Evolutionary conservation across 2,797 vertebrate genomes (phyloP).

Genomic region (Botia almorhae): DNA sequence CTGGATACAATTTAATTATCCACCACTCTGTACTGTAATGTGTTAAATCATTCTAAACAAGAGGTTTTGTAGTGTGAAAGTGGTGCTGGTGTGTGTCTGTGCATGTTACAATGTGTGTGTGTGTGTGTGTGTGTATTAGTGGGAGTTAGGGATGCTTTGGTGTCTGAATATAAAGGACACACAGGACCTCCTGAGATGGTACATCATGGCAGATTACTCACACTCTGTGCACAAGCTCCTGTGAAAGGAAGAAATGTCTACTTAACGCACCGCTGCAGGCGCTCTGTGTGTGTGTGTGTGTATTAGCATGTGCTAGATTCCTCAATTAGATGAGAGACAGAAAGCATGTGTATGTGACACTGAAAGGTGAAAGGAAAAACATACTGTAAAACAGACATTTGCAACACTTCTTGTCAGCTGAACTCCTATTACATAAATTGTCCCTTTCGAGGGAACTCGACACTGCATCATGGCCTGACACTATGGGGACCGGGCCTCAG

Average conservation of each 20-base stretch:
- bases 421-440: neutral
- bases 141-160: no score
- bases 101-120: neutral
- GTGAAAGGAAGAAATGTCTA: constrained; percentile 57
- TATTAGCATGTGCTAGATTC: constrained; percentile 41
- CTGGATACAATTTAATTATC: neutral
- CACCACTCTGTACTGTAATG: neutral
- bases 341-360: neutral
- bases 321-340: constrained; percentile 12
- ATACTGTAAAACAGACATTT: neutral
- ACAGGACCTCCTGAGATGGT: constrained; percentile 49
- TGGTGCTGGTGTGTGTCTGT: constrained; percentile 5
- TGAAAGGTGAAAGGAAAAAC: neutral
- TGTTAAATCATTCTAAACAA: constrained; percentile 6
- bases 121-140: no score
- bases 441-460: neutral
- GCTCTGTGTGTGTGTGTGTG: constrained; percentile 34
- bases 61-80: neutral
- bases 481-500: no score
- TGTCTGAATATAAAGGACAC: constrained; percentile 51
- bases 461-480: no score
- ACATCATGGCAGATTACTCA: constrained; percentile 60
- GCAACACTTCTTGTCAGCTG: constrained; percentile 14
- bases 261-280: constrained; percentile 54
- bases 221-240: constrained; percentile 57